Conservation (phyloP, 2,888 invertebrate species). For the Stictocephala bisonia region DNA sequence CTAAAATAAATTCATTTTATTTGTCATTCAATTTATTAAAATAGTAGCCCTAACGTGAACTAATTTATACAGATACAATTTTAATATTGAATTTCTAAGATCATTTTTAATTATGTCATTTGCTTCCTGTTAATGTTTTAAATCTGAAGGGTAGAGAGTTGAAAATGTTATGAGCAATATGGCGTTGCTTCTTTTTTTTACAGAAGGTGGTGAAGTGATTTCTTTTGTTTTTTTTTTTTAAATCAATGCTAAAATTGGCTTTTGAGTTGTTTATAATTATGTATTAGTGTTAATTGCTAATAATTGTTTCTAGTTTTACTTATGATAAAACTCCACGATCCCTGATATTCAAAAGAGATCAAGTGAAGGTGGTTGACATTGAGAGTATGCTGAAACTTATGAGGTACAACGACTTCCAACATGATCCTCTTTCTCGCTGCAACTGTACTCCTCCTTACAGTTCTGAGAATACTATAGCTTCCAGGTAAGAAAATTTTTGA, state of each 20-base stretch:
- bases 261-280: background rate
- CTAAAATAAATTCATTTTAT: no score
- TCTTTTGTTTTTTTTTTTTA: no score
- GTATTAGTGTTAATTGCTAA: background rate
- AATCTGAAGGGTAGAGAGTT: no score
- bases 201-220: background rate
- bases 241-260: background rate
- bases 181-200: no score
- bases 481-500: constrained; percentile 63
- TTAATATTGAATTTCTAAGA: no score
- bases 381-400: constrained; percentile 70
- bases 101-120: no score
- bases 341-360: constrained; percentile 72
- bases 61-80: no score
- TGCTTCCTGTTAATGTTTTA: no score
- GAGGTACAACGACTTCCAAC: constrained; percentile 77
- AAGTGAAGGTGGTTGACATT: constrained; percentile 69
- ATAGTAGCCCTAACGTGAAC: no score
- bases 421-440: constrained; percentile 76
- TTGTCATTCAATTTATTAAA: no score
- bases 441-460: constrained; percentile 77
- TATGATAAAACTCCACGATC: constrained; percentile 74
- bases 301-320: constrained; percentile 73
- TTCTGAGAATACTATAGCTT: constrained; percentile 78
- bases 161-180: no score